A percentile compares a stretch with the other conserved stretches of the same genome.
Evolutionary conservation across 2,888 invertebrate genomes (phyloP).

Genomic region (Orthosia cruda): DNA sequence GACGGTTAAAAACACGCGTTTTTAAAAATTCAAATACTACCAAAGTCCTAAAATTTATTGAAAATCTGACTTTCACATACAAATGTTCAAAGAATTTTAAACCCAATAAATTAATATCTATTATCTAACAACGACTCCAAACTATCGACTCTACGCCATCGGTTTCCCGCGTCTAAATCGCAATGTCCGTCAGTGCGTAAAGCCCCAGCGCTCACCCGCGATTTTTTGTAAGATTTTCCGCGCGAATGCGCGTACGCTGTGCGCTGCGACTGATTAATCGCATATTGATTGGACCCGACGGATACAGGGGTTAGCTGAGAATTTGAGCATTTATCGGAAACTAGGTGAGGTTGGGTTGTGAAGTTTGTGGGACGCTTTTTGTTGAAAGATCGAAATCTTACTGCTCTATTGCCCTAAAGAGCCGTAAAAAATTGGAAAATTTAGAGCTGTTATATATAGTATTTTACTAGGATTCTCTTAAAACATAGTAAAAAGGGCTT

Average conservation of each 20-base stretch:
- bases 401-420: not conserved
- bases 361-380: constrained; percentile 25
- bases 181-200: constrained; percentile 84
- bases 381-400: constrained; percentile 4
- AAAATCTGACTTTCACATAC: no score
- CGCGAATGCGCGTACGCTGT: constrained; percentile 86
- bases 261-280: constrained; percentile 90
- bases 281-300: constrained; percentile 88
- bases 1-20: no score
- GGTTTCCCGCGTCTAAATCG: constrained; percentile 77
- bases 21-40: no score
- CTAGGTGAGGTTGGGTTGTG: constrained; percentile 43
- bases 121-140: constrained; percentile 4
- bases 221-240: constrained; percentile 92
- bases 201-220: constrained; percentile 74
- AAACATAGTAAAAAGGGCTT: not conserved
- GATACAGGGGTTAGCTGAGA: constrained; percentile 69
- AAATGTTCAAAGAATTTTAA: not conserved
- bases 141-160: constrained; percentile 72
- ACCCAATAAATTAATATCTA: no score
- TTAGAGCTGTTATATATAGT: not conserved
- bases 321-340: constrained; percentile 54
- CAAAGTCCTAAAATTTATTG: no score
- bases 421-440: not conserved
- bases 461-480: not conserved